These are phyloP conservation scores for Lissonota sp. DNA, from an alignment of 2,888 invertebrate species.

Conservation along the genomic window DNA sequence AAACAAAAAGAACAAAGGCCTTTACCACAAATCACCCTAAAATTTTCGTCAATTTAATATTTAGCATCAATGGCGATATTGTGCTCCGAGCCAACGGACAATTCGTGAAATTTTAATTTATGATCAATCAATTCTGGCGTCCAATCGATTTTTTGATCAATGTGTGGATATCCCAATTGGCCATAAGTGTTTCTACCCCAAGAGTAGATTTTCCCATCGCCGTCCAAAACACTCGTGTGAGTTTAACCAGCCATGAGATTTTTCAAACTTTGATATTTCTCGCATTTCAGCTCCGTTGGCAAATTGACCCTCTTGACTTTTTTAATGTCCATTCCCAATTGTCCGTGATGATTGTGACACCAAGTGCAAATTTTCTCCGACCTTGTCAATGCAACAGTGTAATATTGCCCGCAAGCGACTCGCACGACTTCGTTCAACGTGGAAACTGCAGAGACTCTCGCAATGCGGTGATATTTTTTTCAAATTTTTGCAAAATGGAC, in stretches of 20 bases:
- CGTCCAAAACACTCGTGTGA: conserved; percentile 88
- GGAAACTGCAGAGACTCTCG: conserved; percentile 83
- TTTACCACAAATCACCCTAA: not conserved
- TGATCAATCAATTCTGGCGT: conserved; percentile 62
- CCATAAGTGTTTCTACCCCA: conserved; percentile 94
- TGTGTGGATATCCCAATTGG: conserved; percentile 87
- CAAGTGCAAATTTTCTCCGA: conserved; percentile 88
- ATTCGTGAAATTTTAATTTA: conserved; percentile 85
- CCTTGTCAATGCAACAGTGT: conserved; percentile 87
- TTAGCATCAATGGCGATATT: conserved; percentile 87
- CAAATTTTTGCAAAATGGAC: too few species aligned
- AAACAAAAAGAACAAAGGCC: not conserved
- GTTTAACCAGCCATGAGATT: conserved; percentile 91
- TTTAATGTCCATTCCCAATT: conserved; percentile 87
- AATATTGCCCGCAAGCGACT: conserved; percentile 93
- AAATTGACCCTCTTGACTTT: conserved; percentile 80
- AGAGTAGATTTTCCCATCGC: conserved; percentile 87
- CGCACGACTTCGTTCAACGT: conserved; percentile 86
- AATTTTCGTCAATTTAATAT: conserved; percentile 1
- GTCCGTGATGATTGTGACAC: conserved; percentile 94
- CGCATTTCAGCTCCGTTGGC: conserved; percentile 84
- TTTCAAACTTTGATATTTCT: conserved; percentile 82
- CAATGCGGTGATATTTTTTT: too few species aligned
- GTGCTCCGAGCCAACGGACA: conserved; percentile 92
- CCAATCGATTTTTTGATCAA: conserved; percentile 75